phyloP scores from a whole-genome alignment of 2,888 invertebrate genomes.

The Yponomeuta plumbellus region DNA sequence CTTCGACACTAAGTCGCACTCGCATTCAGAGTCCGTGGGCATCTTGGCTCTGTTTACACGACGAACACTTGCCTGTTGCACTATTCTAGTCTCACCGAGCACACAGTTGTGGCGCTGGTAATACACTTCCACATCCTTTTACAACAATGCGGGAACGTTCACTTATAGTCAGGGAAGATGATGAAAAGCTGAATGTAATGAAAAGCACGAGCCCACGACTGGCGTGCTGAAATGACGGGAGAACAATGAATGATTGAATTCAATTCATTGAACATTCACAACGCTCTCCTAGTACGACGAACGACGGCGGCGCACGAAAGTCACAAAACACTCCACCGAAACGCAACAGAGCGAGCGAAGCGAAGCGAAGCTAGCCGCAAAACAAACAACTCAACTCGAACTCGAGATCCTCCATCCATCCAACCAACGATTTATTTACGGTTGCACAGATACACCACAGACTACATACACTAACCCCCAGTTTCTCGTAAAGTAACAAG shows the following conservation, averaged over 20 bases:
- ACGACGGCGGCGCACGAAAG: background rate
- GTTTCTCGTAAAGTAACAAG: too few relatives aligned
- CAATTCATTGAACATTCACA: conserved; percentile 11
- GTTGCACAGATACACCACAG: too few relatives aligned
- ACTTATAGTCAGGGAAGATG: background rate
- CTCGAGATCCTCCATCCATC: too few relatives aligned
- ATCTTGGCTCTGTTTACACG: conserved; percentile 65
- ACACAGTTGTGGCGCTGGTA: conserved; percentile 37
- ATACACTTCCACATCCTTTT: conserved; percentile 13
- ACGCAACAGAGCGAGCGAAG: too few relatives aligned
- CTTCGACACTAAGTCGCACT: conserved; percentile 81
- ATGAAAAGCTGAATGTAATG: background rate
- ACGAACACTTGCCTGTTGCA: conserved; percentile 66
- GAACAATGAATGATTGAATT: conserved; percentile 42
- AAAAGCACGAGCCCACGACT: background rate
- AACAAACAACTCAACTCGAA: too few relatives aligned
- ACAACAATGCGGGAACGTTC: background rate
- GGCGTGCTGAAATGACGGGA: background rate
- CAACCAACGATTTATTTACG: too few relatives aligned
- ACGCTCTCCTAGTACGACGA: background rate
- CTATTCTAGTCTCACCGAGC: conserved; percentile 44
- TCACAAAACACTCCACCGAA: background rate
- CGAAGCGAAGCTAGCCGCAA: background rate
- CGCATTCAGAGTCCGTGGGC: conserved; percentile 73
- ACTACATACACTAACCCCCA: too few relatives aligned